Evolutionary conservation across 2,113 vertebrate genomes (phyloP).

Genomic region (Triplophysa tibetana): DNA sequence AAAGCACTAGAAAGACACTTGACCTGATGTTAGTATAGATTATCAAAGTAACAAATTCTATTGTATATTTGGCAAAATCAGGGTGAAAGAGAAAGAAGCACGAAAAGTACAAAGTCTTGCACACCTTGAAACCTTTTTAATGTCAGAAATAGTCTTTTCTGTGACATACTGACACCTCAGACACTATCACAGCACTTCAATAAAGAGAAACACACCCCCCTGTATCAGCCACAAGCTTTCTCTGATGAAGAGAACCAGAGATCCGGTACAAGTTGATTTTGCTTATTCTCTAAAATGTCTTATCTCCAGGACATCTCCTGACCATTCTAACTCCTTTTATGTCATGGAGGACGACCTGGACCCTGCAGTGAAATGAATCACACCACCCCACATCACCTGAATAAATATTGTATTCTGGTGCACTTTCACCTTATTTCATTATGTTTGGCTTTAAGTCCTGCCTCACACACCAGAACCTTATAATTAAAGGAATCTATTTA

Average conservation of each 20-base stretch:
- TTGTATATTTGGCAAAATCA: neutral
- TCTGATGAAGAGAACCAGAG: neutral
- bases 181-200: conserved; percentile 8
- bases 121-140: neutral
- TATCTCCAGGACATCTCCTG: conserved; percentile 5
- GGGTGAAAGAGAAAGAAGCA: too few relatives aligned
- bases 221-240: conserved; percentile 20
- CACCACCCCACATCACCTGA: neutral
- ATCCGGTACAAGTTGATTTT: neutral
- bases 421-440: neutral
- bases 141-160: neutral
- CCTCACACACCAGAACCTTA: neutral
- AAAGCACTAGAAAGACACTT: too few relatives aligned
- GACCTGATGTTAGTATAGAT: too few relatives aligned
- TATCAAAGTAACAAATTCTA: too few relatives aligned
- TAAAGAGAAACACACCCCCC: conserved; percentile 9
- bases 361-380: neutral
- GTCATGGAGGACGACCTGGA: conserved; percentile 1
- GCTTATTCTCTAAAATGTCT: neutral
- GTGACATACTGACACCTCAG: neutral
- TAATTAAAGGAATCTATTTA: neutral
- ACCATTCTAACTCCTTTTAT: neutral
- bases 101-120: neutral
- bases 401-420: neutral
- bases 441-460: neutral